phyloP scores from a whole-genome alignment of 2,113 vertebrate species.

The Manacus vitellinus region DNA sequence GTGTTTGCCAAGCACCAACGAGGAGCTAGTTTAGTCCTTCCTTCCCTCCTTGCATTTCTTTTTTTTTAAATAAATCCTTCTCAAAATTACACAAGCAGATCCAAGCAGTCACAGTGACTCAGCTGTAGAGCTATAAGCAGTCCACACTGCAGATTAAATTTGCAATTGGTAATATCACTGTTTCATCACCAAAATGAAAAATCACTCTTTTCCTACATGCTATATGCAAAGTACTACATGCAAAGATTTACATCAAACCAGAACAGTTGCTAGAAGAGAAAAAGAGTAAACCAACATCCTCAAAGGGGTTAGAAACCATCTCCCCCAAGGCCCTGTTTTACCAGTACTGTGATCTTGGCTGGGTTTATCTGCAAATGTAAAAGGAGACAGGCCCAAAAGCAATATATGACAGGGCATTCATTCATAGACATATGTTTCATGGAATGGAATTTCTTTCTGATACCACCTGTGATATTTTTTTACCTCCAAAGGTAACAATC shows the following conservation, averaged over 20 bases:
- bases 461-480: neutral
- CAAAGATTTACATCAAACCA: neutral
- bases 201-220: neutral
- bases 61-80: neutral
- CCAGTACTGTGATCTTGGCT: neutral
- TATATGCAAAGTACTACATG: neutral
- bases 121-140: neutral
- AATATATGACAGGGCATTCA: neutral
- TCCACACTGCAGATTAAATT: constrained; percentile 8
- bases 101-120: neutral
- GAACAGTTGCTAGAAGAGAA: neutral
- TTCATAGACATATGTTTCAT: neutral
- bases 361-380: neutral
- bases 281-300: neutral
- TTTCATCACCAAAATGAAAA: neutral
- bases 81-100: neutral
- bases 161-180: neutral
- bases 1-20: neutral
- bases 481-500: neutral
- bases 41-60: neutral
- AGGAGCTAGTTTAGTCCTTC: neutral
- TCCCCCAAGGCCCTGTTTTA: accelerated
- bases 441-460: neutral
- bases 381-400: neutral
- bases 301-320: neutral